Conservation (phyloP, 2,888 invertebrate species). For the Endomychus coccineus region DNA sequence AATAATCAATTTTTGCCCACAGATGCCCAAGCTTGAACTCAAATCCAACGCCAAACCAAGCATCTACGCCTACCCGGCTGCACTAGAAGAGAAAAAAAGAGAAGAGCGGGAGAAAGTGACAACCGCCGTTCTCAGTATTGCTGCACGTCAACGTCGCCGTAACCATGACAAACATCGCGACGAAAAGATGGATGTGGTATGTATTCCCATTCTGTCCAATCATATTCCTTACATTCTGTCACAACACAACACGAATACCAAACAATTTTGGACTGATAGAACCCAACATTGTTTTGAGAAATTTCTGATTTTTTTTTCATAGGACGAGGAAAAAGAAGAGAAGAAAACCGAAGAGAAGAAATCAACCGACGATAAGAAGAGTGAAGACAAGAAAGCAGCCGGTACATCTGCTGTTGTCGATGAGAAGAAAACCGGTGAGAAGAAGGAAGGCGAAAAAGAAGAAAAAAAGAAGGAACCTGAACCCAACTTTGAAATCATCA, state of each 20-base stretch:
- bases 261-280: too few relatives aligned
- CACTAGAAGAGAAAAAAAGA: slow-evolving; percentile 96
- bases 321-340: slow-evolving; percentile 38
- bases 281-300: too few relatives aligned
- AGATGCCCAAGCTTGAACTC: slow-evolving; percentile 89
- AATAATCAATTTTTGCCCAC: slow-evolving; percentile 1
- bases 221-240: background rate
- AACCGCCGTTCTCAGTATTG: slow-evolving; percentile 94
- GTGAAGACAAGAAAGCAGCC: slow-evolving; percentile 38
- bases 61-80: slow-evolving; percentile 92
- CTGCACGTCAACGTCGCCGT: slow-evolving; percentile 83
- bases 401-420: slow-evolving; percentile 47
- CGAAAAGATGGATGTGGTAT: slow-evolving; percentile 83
- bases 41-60: slow-evolving; percentile 92
- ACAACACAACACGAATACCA: background rate
- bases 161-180: slow-evolving; percentile 58
- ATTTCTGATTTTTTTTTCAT: slow-evolving; percentile 16
- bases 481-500: slow-evolving; percentile 81
- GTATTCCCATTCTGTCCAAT: slow-evolving; percentile 22
- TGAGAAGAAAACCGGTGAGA: slow-evolving; percentile 41
- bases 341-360: slow-evolving; percentile 40
- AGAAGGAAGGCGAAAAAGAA: slow-evolving; percentile 46
- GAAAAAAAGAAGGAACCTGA: slow-evolving; percentile 79
- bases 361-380: slow-evolving; percentile 42
- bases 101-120: slow-evolving; percentile 97